Evolutionary conservation across 2,888 invertebrate genomes (phyloP), one percentile per base, ranked within the genome.

Genomic region (Spodoptera picta): DNA sequence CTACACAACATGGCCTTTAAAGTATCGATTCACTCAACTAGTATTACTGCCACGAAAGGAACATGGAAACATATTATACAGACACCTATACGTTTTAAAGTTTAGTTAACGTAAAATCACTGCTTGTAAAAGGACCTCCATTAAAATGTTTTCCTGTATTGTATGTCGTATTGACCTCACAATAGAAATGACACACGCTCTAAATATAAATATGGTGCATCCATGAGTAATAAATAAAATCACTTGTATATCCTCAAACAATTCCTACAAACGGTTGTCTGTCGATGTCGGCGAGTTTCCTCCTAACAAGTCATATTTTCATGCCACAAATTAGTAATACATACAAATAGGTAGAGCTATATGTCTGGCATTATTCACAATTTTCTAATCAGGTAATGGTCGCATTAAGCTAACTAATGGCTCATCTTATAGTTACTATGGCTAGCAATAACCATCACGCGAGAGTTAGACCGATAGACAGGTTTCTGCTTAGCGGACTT

Each of bases 371-470:
- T 70, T 56, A 69, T 53, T 66, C 59, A 68, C 47, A 41, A 65
- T 65, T 75, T 76, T 76, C 68, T 68, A 76, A 69, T 66, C 63
- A 47, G 14, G 43, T 55, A 64, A 60, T 63, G 44, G 44, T 46
- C 45, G 45, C 63, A 68, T 71, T 65, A 67, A 53, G 56, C 45
- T 24, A 62, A 57, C 52, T 75, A 75, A 75, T 75, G 57, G 50
- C 44, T 62, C 68, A 60, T 72, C 68, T 60, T 62, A 58, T 52
- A 67, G 55, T 24, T 31, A 42, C 43, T 49, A 50, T 19, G 58
- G 48, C 52, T 58, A 56, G 51, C 44, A 54, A 67, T 63, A 56
- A 24, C 52, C 45, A 60, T 53, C 74, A 65, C 44, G 72, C 76
- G 46, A 72, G 54, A 65, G 50, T 59, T 52, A 45, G 31, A 36